Conservation (phyloP, 1,140 invertebrate species). For the Aphidius ervi region DNA sequence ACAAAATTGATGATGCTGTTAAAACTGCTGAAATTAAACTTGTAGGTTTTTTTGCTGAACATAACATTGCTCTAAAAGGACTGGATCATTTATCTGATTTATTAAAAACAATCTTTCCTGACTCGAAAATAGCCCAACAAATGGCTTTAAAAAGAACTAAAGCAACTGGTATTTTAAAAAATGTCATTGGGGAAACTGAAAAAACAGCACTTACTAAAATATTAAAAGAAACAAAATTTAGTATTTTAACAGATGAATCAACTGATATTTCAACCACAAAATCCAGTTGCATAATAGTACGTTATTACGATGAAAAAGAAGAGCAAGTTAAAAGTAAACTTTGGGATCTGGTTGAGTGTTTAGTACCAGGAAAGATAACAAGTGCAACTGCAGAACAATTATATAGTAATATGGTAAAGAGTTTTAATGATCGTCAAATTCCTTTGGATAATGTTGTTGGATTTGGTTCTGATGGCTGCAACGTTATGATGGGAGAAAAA, state of each 20-base stretch:
- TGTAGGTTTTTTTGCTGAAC: conserved; percentile 1
- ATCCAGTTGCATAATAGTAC: background rate
- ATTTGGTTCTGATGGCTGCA: conserved; percentile 27
- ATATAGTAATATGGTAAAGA: conserved; percentile 30
- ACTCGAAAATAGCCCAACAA: conserved; percentile 11
- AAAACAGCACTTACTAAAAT: conserved; percentile 15
- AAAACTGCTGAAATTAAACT: background rate
- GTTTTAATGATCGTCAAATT: conserved; percentile 31
- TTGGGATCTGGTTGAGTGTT: conserved; percentile 5
- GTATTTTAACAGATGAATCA: conserved; percentile 30
- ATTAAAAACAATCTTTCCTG: background rate
- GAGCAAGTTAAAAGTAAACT: conserved; percentile 1
- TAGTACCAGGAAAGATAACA: background rate
- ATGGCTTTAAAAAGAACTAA: conserved; percentile 10
- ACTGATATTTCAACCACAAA: conserved; percentile 24
- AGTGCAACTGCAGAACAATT: conserved; percentile 29
- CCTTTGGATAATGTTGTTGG: conserved; percentile 42
- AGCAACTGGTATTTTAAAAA: conserved; percentile 18
- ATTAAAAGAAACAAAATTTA: conserved; percentile 27
- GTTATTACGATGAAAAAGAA: background rate
- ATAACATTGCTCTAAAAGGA: background rate
- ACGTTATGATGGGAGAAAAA: conserved; percentile 10
- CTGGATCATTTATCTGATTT: background rate
- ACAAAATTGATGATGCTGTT: background rate
- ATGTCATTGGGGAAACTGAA: conserved; percentile 25